Evolutionary conservation across 1,140 invertebrate genomes (phyloP), one percentile per base, ranked within the genome.

Genomic region (Lepidurus apus): DNA sequence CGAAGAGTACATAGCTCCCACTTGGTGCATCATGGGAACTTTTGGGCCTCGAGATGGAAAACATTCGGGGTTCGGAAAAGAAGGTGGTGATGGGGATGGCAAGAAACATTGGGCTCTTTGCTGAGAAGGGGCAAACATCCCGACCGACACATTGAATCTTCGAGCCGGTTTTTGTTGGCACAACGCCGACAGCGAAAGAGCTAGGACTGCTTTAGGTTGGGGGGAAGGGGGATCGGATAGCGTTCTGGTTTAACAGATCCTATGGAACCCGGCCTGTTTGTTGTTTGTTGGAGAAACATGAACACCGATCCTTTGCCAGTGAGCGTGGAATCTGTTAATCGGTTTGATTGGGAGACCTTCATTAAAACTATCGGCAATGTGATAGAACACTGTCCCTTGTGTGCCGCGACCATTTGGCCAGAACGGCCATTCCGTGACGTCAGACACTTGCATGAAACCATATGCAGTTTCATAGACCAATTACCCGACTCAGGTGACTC

Each of bases 311-410:
- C 53, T 65, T 65, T 65, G 75, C 43, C 75, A 44, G 17, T 79
- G 26, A 74, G 26, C 21, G 34, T 79, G 42, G 43, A 21, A 21
- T 44, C 34, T 34, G 86, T 90, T 0, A 91, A 91, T 83, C 83
- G 82, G 79, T 82, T 90, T 77, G 83, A 83, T 47, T 85, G 83
- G 79, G 87, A 89, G 78, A 84, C 89, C 75, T 91, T 91, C 83
- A 87, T 88, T 65, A 83, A 83, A 80, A 84, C 88, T 76, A 91
- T 92, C 83, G 86, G 85, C 42, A 91, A 91, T 85, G 87, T 91
- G 3, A 88, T 91, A 79, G 90, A 91, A 83, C 84, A 89, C 79
- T 90, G 87, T 83, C 83, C 85, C 11, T 85, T 88, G 65, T 88
- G 87, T 73, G 87, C 89, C 1, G 85, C 85, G 21, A 81, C 84